Evolutionary conservation across 2,888 invertebrate genomes (phyloP).

Genomic region (Parnassius mnemosyne): DNA sequence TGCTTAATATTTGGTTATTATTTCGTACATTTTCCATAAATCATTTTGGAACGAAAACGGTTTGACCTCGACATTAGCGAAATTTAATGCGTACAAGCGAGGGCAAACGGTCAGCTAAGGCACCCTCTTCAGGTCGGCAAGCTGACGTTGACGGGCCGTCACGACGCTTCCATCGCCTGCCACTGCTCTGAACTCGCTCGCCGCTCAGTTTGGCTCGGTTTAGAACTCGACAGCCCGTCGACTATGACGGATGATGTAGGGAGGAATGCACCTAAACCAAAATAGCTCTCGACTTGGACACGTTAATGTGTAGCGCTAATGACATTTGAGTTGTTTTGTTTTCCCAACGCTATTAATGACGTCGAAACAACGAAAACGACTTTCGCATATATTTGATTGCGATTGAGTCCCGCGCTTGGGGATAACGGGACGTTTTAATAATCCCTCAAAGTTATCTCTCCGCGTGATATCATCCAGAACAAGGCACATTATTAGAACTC

Average conservation of each 20-base stretch:
- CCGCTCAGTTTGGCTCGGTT: slow-evolving; percentile 59
- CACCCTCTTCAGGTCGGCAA: slow-evolving; percentile 37
- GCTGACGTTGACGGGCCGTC: slow-evolving; percentile 56
- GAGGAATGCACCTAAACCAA: slow-evolving; percentile 32
- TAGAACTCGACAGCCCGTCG: slow-evolving; percentile 64
- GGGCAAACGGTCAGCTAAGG: slow-evolving; percentile 49
- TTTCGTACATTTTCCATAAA: slow-evolving; percentile 2
- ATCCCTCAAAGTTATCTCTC: slow-evolving; percentile 48
- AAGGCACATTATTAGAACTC: slow-evolving; percentile 63
- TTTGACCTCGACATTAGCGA: slow-evolving; percentile 24
- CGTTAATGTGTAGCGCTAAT: slow-evolving; percentile 31
- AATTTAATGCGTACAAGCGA: slow-evolving; percentile 36
- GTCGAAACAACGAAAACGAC: slow-evolving; percentile 1
- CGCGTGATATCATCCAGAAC: slow-evolving; percentile 51
- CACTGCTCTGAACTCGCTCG: slow-evolving; percentile 49
- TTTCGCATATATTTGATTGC: slow-evolving; percentile 33
- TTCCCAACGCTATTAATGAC: slow-evolving; percentile 40
- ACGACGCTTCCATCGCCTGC: slow-evolving; percentile 68
- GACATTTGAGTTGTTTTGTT: slow-evolving; percentile 35
- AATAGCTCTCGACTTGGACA: slow-evolving; percentile 32
- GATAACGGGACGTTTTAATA: slow-evolving; percentile 55
- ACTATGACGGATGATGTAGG: slow-evolving; percentile 53
- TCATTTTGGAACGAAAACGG: slow-evolving; percentile 15
- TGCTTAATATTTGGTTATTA: too few relatives aligned
- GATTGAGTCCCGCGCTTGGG: slow-evolving; percentile 42